Evolutionary conservation across 2,888 invertebrate species (phyloP).

Genomic region (Bhutanitis thaidina): DNA sequence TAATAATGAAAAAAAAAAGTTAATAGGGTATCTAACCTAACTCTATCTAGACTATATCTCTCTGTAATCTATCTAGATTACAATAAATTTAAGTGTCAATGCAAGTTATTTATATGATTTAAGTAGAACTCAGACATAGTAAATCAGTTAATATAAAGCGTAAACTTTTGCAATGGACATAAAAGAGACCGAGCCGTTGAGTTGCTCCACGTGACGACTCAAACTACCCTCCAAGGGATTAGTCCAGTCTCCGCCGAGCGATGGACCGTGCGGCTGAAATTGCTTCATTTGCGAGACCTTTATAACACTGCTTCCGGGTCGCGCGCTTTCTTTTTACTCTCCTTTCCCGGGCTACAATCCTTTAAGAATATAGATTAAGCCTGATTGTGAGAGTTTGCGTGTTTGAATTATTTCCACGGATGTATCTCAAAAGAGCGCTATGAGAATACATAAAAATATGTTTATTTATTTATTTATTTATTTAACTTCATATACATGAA

Average conservation of each 20-base stretch:
- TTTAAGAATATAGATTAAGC: conserved; percentile 4
- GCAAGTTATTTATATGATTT: no score
- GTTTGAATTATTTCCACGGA: background rate
- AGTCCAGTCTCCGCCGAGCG: conserved; percentile 10
- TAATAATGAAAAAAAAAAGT: no score
- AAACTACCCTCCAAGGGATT: conserved; percentile 13
- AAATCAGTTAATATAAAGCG: no score
- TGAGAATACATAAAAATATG: no score
- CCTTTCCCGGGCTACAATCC: background rate
- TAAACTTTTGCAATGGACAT: conserved; percentile 1
- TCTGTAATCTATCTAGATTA: no score
- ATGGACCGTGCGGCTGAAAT: conserved; percentile 8
- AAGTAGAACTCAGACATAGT: no score
- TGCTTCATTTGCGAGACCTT: conserved; percentile 17
- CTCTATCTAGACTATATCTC: no score
- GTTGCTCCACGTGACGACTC: background rate
- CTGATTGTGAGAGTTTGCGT: background rate
- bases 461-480: no score
- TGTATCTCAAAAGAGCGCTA: no score
- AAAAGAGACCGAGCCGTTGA: background rate
- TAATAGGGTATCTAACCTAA: no score
- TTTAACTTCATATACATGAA: no score
- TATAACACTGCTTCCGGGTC: conserved; percentile 4
- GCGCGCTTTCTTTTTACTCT: background rate
- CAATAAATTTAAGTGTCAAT: no score